Base-by-base conservation (phyloP, 2,888 invertebrate species). In the Pyralis farinalis region DNA sequence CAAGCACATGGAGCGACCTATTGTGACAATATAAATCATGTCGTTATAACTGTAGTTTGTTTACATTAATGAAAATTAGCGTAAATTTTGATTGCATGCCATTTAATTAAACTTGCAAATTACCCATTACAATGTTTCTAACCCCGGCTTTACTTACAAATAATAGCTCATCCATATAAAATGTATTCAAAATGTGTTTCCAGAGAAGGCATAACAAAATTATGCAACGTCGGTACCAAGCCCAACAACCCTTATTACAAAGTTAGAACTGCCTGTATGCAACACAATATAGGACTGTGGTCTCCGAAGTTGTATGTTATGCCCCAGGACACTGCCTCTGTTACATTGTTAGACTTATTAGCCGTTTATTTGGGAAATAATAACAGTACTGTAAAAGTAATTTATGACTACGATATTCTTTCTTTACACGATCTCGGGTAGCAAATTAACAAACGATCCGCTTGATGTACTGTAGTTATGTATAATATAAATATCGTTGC, bases 121-220 rank as follows among this genome's bases (percentile, higher is more conserved):
- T 16, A 16, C 16, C 16, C 4, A 16, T 16, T 16, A 16, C 16
- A 16, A 16, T 16, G 16, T n/a, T n/a, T n/a, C n/a, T 16, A 16
- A 16, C 16, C 4, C 16, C 4, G 2, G 16, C 4, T 16, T 3
- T 16, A 43, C 47, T 54, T 40, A 43, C 47, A 43, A 30, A 40
- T 16, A 40, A 38, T 37, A 42, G 43, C 51, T 51, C 44, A 49
- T 50, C 44, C 40, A 46, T 43, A 46, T 25, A 37, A 10, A 29
- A 22, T 64, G 60, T 63, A 51, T 51, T 50, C 55, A 43, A 54
- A 67, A 71, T 66, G 59, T 65, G 62, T 71, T 74, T 78, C 74
- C 64, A 65, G 66, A 71, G 68, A 67, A 67, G 67, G 59, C 74
- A 74, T 71, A 79, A 82, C 77, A 61, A 75, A 70, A 83, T 81